A percentile compares a stretch with the other conserved stretches of the same genome.
phyloP scores from a whole-genome alignment of 1,140 invertebrate genomes.

The Drosophila ironensis region DNA sequence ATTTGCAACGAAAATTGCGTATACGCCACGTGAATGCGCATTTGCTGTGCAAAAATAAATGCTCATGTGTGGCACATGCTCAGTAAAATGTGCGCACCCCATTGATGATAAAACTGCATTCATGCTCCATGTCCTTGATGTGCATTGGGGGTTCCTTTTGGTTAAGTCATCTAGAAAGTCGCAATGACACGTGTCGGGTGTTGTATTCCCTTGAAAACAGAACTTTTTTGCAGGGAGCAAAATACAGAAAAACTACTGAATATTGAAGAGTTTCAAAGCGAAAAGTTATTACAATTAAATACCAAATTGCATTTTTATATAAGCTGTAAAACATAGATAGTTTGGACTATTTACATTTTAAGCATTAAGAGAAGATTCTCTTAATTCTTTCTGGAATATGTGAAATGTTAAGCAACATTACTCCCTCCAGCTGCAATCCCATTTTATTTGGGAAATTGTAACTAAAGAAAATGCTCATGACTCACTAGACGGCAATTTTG shows the following conservation, averaged over 20 bases:
- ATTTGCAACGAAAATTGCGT: background rate
- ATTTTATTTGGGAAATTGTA: conserved; percentile 4
- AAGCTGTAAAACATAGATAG: too few species aligned
- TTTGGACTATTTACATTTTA: too few species aligned
- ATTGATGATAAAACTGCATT: background rate
- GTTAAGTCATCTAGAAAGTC: conserved; percentile 12
- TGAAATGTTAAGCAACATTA: too few species aligned
- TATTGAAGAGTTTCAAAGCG: too few species aligned
- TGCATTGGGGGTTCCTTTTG: background rate
- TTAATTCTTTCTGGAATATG: background rate
- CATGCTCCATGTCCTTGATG: background rate
- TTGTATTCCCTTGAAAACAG: background rate
- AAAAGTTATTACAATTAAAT: too few species aligned
- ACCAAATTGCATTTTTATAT: too few species aligned
- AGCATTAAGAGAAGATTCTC: too few species aligned
- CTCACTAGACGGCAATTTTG: conserved; percentile 15
- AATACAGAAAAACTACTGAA: too few species aligned
- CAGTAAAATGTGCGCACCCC: background rate
- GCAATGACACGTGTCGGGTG: background rate
- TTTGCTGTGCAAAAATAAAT: background rate
- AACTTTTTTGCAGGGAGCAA: background rate
- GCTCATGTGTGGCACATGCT: background rate
- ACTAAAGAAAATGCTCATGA: conserved; percentile 39
- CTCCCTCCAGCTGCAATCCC: background rate
- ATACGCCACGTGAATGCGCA: background rate